These are phyloP conservation scores for Mirounga angustirostris DNA, from an alignment of 2,113 vertebrate species.

Conservation along the genomic window DNA sequence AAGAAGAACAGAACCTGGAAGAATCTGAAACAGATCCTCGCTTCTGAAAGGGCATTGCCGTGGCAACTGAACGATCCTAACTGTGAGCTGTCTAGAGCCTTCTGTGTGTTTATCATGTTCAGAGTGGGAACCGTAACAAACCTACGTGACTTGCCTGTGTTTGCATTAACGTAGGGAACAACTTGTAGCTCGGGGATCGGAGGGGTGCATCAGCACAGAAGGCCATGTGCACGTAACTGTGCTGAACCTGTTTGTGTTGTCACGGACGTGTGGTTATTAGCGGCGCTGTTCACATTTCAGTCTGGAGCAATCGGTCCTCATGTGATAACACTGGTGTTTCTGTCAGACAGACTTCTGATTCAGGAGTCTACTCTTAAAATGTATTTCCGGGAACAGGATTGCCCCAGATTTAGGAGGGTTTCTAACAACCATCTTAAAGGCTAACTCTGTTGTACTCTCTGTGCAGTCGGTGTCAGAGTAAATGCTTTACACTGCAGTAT, in stretches of 20 bases:
- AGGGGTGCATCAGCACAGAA: neutral
- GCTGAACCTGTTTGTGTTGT: constrained; percentile 22
- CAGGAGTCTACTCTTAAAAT: constrained; percentile 39
- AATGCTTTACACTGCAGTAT: neutral
- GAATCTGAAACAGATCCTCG: constrained; percentile 98
- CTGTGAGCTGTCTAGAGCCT: constrained; percentile 92
- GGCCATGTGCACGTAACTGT: neutral
- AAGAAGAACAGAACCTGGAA: constrained; percentile 99
- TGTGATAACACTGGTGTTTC: constrained; percentile 9
- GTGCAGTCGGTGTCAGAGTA: neutral
- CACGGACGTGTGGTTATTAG: neutral
- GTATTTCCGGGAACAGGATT: constrained; percentile 41
- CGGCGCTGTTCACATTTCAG: constrained; percentile 2
- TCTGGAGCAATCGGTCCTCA: neutral
- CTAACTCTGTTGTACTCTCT: neutral
- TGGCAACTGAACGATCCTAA: constrained; percentile 97
- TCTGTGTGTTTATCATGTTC: constrained; percentile 83
- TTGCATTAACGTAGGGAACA: neutral
- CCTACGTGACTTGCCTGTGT: neutral
- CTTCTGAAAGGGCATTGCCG: constrained; percentile 95
- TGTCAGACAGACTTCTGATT: constrained; percentile 39
- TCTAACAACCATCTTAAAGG: neutral
- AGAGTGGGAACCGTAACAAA: constrained; percentile 79
- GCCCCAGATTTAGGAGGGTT: constrained; percentile 8
- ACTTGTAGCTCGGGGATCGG: constrained; percentile 16